A percentile compares a stretch with the other conserved stretches of the same genome.
phyloP scores from a whole-genome alignment of 2,113 vertebrate genomes.

The Tonatia bakeri region DNA sequence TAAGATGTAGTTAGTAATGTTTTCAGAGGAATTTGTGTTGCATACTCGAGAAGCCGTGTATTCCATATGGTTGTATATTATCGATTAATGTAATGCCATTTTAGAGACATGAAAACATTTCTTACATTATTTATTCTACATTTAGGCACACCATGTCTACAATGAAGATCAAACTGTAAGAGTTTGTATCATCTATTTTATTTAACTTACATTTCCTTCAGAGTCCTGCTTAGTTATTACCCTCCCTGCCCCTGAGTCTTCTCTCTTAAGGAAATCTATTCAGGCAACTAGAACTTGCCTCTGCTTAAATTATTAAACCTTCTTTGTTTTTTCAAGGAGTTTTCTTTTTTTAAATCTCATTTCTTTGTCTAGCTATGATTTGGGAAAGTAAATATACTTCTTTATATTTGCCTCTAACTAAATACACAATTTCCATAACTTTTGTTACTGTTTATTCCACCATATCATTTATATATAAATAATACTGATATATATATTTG shows the following conservation, averaged over 20 bases:
- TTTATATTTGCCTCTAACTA: background rate
- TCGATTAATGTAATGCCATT: conserved; percentile 22
- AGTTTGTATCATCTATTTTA: background rate
- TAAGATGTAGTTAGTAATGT: background rate
- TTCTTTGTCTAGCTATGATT: background rate
- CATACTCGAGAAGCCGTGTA: conserved; percentile 10
- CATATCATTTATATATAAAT: background rate
- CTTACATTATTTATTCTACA: conserved; percentile 50
- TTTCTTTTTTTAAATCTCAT: background rate
- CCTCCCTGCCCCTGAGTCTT: background rate
- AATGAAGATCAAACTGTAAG: background rate
- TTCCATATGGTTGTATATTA: conserved; percentile 15
- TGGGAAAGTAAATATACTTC: background rate
- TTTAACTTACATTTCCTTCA: background rate
- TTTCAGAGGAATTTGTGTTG: conserved; percentile 38
- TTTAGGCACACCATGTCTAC: background rate
- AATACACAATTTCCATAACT: background rate
- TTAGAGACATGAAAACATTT: conserved; percentile 47
- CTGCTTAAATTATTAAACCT: background rate
- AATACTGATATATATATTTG: background rate
- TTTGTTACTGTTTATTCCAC: background rate
- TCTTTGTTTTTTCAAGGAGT: background rate
- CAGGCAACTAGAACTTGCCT: background rate
- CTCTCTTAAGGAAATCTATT: background rate
- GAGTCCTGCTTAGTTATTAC: background rate